phyloP scores from a whole-genome alignment of 2,888 invertebrate species.

The Prosapia bicincta region DNA sequence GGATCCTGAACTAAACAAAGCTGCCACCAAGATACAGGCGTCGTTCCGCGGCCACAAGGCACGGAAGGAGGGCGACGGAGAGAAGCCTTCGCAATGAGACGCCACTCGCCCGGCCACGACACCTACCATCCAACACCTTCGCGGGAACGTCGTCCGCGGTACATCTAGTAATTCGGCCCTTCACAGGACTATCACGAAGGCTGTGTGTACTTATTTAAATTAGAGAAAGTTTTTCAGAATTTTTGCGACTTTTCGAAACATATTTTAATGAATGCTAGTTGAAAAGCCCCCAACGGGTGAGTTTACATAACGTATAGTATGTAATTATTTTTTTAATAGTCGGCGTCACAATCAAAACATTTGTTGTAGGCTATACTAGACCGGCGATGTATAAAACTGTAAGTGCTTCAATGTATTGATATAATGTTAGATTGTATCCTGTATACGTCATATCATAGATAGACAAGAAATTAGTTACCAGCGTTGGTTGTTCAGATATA shows the following conservation, averaged over 20 bases:
- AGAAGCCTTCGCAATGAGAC: neutral
- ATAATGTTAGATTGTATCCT: neutral
- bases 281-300: neutral
- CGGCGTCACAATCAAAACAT: neutral
- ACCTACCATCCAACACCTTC: neutral
- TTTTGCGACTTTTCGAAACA: neutral
- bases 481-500: too few relatives aligned
- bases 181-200: neutral
- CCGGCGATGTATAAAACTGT: neutral
- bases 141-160: neutral
- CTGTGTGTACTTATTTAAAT: neutral
- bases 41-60: constrained; percentile 88
- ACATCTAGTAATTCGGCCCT: neutral
- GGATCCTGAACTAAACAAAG: constrained; percentile 84
- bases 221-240: neutral
- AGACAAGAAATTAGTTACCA: neutral
- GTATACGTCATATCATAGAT: neutral
- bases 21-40: constrained; percentile 89
- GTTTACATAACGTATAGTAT: neutral
- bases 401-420: neutral
- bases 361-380: neutral
- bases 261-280: neutral
- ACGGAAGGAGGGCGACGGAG: constrained; percentile 63
- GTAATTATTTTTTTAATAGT: neutral
- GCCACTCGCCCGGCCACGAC: neutral